Evolutionary conservation across 1,140 invertebrate genomes (phyloP), one percentile per base, ranked within the genome.

Genomic region (Pseudomyrmex sp.): DNA sequence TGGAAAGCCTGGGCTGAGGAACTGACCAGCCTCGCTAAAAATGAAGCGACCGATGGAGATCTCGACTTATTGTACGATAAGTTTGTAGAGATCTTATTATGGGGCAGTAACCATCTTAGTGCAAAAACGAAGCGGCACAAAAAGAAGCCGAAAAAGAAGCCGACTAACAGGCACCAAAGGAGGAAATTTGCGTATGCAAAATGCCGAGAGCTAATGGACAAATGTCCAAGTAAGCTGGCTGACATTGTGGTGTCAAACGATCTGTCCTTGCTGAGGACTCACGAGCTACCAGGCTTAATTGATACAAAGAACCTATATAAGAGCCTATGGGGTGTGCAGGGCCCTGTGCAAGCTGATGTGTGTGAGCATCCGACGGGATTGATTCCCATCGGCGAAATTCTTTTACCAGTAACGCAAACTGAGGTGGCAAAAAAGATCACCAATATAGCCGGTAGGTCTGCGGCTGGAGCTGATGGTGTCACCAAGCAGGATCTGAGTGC

Each of bases 201-300:
- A 0, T 87, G 76, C 7, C 85, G 66, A 4, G 77, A 82, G 0
- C 2, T 82, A 0, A 80, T 72, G 13, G 20, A 69, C 7, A 82
- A 84, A 0, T 77, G 75, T 9, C 83, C 83, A 0, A 82, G 54
- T 5, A 85, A 85, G 73, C 13, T 87, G 0, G 83, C 85, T 12
- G 76, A 85, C 2, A 65, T 69, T 0, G 77, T 84, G 0, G 35
- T 46, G 0, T 44, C 26, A 0, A 70, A 82, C 0, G 85, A 87
- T 13, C 46, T 87, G 7, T 76, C 76, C 0, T 50, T 82, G 0
- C 1, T 74, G 0, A 20, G 82, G 4, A 3, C 44, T 0, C 20
- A 23, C 0, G 5, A 48, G 1, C 7, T 2, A 0, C 61, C 83
- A 10, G 1, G 2, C 1, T 9, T 15, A 3, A 13, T 8, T 0